A percentile compares a stretch with the other conserved stretches of the same genome.
These are phyloP conservation scores for rabbit (Oryctolagus cuniculus) DNA, from an alignment of 2,113 vertebrate species.

Conservation along the genomic window DNA sequence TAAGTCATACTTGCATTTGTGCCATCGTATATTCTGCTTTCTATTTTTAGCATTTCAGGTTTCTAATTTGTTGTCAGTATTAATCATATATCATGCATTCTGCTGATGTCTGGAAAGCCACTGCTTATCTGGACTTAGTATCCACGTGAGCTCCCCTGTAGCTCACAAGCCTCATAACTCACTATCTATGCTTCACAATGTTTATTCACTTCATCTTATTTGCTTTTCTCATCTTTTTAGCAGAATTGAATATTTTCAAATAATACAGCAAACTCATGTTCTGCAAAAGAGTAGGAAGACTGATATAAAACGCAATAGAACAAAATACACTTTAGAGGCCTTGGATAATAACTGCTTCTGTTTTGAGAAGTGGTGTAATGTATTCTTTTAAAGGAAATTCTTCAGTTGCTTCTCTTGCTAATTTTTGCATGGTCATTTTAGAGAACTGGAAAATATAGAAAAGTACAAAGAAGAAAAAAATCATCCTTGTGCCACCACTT, in stretches of 20 bases:
- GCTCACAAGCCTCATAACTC: background rate
- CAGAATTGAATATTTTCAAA: background rate
- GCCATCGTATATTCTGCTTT: background rate
- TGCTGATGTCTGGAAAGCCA: background rate
- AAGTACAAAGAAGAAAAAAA: slow-evolving; percentile 11
- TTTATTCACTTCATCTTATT: background rate
- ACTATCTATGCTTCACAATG: background rate
- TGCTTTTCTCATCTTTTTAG: background rate
- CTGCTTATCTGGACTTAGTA: background rate
- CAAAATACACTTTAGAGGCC: slow-evolving; percentile 8
- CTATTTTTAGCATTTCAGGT: background rate
- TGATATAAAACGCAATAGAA: background rate
- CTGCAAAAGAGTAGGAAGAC: background rate
- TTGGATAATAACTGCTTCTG: slow-evolving; percentile 2
- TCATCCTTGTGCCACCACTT: background rate
- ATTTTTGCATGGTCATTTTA: background rate
- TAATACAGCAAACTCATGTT: background rate
- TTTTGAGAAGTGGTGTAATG: slow-evolving; percentile 8
- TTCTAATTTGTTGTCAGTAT: slow-evolving; percentile 1
- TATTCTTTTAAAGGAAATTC: background rate
- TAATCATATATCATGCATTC: background rate
- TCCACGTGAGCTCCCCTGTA: background rate
- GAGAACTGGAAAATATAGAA: slow-evolving; percentile 30
- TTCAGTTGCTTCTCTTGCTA: slow-evolving; percentile 1
- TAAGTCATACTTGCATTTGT: background rate